Conservation (phyloP, 1,140 invertebrate species). For the Calliphora vicina region DNA sequence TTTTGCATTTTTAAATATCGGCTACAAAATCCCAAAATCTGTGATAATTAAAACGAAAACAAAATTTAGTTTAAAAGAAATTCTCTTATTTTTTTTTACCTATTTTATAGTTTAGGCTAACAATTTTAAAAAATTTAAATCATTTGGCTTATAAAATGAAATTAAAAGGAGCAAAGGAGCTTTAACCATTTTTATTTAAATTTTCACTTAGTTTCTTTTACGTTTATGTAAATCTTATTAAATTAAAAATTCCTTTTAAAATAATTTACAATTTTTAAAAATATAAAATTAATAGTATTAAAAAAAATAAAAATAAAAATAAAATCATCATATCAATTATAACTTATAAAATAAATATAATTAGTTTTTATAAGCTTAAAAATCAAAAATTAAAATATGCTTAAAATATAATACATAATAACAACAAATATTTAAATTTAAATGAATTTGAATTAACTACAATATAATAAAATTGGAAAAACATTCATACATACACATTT, state of each 20-base stretch:
- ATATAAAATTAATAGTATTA: not conserved
- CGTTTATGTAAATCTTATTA: too few relatives aligned
- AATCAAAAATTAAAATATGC: not conserved
- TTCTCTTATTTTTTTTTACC: not conserved
- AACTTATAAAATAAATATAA: constrained; percentile 19
- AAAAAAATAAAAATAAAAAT: not conserved
- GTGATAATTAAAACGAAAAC: constrained; percentile 17
- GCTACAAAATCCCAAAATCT: constrained; percentile 24
- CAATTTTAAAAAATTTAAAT: not conserved
- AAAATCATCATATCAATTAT: constrained; percentile 25
- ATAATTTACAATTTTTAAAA: not conserved
- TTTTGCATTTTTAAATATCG: not conserved
- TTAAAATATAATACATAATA: not conserved
- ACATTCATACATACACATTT: too few relatives aligned
- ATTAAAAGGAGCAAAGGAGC: not conserved
- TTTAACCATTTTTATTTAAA: not conserved
- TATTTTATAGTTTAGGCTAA: constrained; percentile 13
- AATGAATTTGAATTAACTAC: not conserved
- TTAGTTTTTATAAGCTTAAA: constrained; percentile 22
- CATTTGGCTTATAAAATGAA: not conserved
- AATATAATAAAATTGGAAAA: not conserved
- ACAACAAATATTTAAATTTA: not conserved
- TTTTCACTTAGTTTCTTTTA: too few relatives aligned
- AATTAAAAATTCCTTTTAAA: too few relatives aligned
- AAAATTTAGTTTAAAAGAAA: not conserved